A percentile compares a stretch with the other conserved stretches of the same genome.
Evolutionary conservation across 2,797 vertebrate genomes (phyloP).

Genomic region (Botia almorhae): DNA sequence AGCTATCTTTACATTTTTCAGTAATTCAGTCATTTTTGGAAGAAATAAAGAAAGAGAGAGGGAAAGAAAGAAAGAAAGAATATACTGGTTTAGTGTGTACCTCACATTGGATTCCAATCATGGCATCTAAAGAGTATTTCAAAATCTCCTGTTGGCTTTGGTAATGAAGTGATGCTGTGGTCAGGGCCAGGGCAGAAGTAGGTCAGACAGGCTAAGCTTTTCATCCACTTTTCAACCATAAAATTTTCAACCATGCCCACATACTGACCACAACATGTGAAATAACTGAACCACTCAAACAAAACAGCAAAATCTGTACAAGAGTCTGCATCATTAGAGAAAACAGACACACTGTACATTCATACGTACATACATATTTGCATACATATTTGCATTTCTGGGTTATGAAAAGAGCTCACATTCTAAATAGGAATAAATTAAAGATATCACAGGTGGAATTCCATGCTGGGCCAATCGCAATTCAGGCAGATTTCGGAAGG

Average conservation of each 20-base stretch:
- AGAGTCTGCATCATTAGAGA: background rate
- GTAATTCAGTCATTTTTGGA: too few relatives aligned
- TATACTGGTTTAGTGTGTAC: background rate
- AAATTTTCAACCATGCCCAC: constrained; percentile 41
- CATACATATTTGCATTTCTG: too few relatives aligned
- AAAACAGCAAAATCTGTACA: too few relatives aligned
- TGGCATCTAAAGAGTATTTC: constrained; percentile 8
- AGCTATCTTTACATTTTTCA: constrained; percentile 47
- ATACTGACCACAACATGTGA: constrained; percentile 13
- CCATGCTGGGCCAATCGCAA: background rate
- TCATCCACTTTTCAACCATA: constrained; percentile 68
- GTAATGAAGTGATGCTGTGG: constrained; percentile 52
- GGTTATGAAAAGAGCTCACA: too few relatives aligned
- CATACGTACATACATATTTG: too few relatives aligned
- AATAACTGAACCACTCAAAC: background rate
- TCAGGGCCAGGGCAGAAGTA: constrained; percentile 64
- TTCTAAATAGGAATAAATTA: too few relatives aligned
- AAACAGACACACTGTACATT: background rate
- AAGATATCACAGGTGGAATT: constrained; percentile 6
- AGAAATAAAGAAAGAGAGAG: constrained; percentile 39
- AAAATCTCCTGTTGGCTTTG: constrained; percentile 24
- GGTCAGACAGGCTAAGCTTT: constrained; percentile 83
- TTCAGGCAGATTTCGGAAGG: constrained; percentile 60
- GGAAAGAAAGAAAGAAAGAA: background rate
- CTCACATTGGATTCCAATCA: background rate